Evolutionary conservation across 2,113 vertebrate genomes (phyloP).

Genomic region (Hepsetus odoe): DNA sequence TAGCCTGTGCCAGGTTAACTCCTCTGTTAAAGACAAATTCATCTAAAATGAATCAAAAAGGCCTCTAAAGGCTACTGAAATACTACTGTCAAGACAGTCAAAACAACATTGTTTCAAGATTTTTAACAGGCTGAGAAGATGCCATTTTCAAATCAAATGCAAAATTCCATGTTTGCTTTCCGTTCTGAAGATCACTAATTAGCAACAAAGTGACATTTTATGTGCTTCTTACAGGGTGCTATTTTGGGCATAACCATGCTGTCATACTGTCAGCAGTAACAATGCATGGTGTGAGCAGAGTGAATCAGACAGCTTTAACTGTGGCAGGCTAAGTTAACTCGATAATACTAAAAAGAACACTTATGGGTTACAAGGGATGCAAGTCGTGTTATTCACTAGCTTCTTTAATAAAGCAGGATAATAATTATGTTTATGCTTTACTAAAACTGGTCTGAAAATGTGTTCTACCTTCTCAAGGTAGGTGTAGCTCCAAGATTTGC

Average conservation of each 20-base stretch:
- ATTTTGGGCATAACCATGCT: slow-evolving; percentile 64
- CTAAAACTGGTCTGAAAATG: background rate
- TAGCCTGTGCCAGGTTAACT: slow-evolving; percentile 21
- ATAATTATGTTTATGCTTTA: background rate
- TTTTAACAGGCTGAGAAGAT: slow-evolving; percentile 55
- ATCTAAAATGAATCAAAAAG: slow-evolving; percentile 38
- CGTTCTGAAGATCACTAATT: slow-evolving; percentile 61
- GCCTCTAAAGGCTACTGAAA: slow-evolving; percentile 45
- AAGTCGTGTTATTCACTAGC: background rate
- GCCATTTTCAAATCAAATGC: slow-evolving; percentile 55
- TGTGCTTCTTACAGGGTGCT: slow-evolving; percentile 60
- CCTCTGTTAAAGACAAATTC: slow-evolving; percentile 38
- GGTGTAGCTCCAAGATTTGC: slow-evolving; percentile 97
- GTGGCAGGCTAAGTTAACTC: background rate
- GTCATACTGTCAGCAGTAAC: slow-evolving; percentile 59
- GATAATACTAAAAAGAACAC: slow-evolving; percentile 20
- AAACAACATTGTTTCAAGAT: too few species aligned
- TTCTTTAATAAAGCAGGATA: background rate
- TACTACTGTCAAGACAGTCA: slow-evolving; percentile 33
- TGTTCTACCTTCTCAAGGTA: slow-evolving; percentile 91
- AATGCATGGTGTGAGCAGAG: slow-evolving; percentile 57
- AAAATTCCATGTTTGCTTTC: slow-evolving; percentile 50
- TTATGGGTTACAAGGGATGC: background rate
- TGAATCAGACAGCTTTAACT: slow-evolving; percentile 51
- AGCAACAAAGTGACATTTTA: slow-evolving; percentile 65